Conservation (phyloP, 2,888 invertebrate genomes). For the Tenthredo distinguenda region DNA sequence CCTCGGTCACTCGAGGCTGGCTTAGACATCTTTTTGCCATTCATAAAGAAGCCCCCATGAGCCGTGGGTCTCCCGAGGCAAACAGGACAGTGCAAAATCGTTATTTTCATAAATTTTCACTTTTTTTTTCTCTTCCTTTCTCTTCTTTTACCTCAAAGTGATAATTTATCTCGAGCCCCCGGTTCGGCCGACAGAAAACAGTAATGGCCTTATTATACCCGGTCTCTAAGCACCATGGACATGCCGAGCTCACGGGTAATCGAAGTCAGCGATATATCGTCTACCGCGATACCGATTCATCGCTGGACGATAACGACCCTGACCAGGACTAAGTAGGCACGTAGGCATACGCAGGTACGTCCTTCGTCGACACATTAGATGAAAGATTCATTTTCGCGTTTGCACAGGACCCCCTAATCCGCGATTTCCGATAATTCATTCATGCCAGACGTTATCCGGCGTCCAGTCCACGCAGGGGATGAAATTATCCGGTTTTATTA, state of each 20-base stretch:
- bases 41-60: not conserved
- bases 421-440: not conserved
- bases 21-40: constrained; percentile 24
- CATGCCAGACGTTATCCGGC: not conserved
- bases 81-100: constrained; percentile 9
- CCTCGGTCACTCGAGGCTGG: not conserved
- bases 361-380: not conserved
- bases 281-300: not conserved
- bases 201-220: too few relatives aligned
- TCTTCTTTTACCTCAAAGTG: too few relatives aligned
- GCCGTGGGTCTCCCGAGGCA: not conserved
- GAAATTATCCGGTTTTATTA: too few relatives aligned
- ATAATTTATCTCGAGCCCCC: too few relatives aligned
- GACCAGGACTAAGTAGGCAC: not conserved
- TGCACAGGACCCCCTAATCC: not conserved
- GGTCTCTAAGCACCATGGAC: too few relatives aligned
- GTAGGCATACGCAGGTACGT: not conserved
- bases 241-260: too few relatives aligned
- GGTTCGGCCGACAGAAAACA: too few relatives aligned
- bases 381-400: not conserved
- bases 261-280: too few relatives aligned
- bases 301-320: not conserved
- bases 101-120: not conserved
- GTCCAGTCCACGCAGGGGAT: not conserved
- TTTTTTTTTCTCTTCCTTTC: not conserved